Evolutionary conservation across 2,888 invertebrate species (phyloP).

Genomic region (Steinernema carpocapsae): DNA sequence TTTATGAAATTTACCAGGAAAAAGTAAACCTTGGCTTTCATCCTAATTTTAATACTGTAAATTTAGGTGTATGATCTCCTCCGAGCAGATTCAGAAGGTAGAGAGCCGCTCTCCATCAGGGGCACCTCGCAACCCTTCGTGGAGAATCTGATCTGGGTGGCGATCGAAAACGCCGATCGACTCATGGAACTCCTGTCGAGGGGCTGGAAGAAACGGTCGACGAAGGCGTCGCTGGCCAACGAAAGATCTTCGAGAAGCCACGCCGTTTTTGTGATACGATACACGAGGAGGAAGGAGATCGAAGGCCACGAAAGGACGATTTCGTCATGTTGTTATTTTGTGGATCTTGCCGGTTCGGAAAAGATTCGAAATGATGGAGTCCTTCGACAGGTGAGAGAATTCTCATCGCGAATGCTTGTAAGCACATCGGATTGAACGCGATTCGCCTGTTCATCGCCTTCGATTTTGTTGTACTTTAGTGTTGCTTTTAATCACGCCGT

Average conservation of each 20-base stretch:
- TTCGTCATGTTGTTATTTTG: slow-evolving; percentile 75
- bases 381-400: slow-evolving; percentile 54
- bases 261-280: slow-evolving; percentile 66
- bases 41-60: background rate
- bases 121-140: slow-evolving; percentile 42
- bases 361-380: slow-evolving; percentile 72
- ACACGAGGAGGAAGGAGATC: background rate
- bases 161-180: slow-evolving; percentile 34
- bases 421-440: no score
- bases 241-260: slow-evolving; percentile 73
- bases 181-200: slow-evolving; percentile 21
- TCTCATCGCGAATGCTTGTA: background rate
- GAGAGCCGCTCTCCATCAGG: slow-evolving; percentile 37
- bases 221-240: slow-evolving; percentile 80
- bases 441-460: no score
- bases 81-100: background rate
- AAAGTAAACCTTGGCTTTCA: slow-evolving; percentile 38
- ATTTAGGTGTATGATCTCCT: slow-evolving; percentile 44
- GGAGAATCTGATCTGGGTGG: slow-evolving; percentile 36
- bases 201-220: slow-evolving; percentile 74
- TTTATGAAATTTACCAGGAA: slow-evolving; percentile 45
- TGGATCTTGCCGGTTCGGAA: slow-evolving; percentile 87
- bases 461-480: no score
- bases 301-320: background rate
- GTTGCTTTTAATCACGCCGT: background rate